phyloP scores from a whole-genome alignment of 2,113 vertebrate genomes.

The Phocoena sinus region DNA sequence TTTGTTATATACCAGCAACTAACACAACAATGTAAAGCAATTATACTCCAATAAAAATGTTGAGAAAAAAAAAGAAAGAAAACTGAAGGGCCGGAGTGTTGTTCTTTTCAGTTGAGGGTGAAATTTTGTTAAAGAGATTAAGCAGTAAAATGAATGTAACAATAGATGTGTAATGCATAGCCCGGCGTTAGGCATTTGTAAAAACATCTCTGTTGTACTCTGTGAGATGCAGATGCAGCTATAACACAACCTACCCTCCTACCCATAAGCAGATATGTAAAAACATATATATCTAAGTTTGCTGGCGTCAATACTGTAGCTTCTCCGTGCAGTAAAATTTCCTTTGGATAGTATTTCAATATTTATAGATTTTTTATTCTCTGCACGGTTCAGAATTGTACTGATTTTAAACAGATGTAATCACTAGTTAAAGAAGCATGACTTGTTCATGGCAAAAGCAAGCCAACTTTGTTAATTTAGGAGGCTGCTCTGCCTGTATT shows the following conservation, averaged over 20 bases:
- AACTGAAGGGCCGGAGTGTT: neutral
- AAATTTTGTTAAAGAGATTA: neutral
- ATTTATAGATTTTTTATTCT: constrained; percentile 44
- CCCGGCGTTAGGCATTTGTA: neutral
- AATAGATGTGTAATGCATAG: neutral
- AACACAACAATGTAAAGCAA: no score
- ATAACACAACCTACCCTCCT: neutral
- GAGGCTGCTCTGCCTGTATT: neutral
- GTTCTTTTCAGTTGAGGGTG: neutral
- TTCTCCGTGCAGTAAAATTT: neutral
- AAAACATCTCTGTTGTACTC: neutral
- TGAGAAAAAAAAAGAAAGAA: no score
- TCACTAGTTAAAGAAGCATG: constrained; percentile 1
- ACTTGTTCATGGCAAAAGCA: neutral
- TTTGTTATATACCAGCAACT: no score
- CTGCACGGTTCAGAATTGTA: neutral
- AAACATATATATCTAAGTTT: neutral
- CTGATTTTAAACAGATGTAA: constrained; percentile 49
- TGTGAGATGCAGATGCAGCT: neutral
- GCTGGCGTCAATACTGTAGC: neutral
- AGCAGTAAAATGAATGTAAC: neutral
- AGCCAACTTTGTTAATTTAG: neutral
- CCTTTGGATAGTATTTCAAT: constrained; percentile 30
- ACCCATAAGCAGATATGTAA: neutral
- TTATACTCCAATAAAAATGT: no score